Conservation (phyloP, 2,113 vertebrate species). For the Conger conger region DNA sequence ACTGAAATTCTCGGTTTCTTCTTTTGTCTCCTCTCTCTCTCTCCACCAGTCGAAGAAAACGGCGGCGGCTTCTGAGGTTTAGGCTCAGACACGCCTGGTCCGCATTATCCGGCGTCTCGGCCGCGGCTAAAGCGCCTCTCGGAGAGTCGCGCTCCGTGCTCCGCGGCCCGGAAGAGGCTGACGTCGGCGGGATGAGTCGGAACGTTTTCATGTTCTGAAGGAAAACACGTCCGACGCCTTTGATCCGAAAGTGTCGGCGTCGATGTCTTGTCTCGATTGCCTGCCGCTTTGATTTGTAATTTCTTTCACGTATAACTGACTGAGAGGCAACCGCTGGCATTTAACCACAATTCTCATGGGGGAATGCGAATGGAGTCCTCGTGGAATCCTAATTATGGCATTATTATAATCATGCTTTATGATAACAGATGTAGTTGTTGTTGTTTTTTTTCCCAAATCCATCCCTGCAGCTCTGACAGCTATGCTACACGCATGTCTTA, state of each 20-base stretch:
- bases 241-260: constrained; percentile 56
- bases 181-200: constrained; percentile 45
- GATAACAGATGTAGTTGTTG: too few species aligned
- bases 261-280: constrained; percentile 57
- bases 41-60: not conserved
- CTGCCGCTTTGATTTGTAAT: not conserved
- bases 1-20: not conserved
- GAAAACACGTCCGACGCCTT: constrained; percentile 44
- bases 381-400: too few species aligned
- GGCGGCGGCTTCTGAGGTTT: not conserved
- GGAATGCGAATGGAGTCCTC: not conserved
- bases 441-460: not conserved
- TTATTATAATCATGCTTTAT: too few species aligned
- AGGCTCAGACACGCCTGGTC: not conserved
- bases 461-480: not conserved
- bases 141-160: constrained; percentile 42
- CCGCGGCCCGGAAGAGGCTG: constrained; percentile 39
- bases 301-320: not conserved
- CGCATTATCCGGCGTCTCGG: constrained; percentile 36
- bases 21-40: not conserved
- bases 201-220: constrained; percentile 35
- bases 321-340: not conserved
- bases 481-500: not conserved
- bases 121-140: constrained; percentile 35
- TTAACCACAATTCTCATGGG: not conserved